A percentile compares a stretch with the other conserved stretches of the same genome.
Conservation (phyloP, 2,797 vertebrate species). For the Jordanella pulchra region DNA sequence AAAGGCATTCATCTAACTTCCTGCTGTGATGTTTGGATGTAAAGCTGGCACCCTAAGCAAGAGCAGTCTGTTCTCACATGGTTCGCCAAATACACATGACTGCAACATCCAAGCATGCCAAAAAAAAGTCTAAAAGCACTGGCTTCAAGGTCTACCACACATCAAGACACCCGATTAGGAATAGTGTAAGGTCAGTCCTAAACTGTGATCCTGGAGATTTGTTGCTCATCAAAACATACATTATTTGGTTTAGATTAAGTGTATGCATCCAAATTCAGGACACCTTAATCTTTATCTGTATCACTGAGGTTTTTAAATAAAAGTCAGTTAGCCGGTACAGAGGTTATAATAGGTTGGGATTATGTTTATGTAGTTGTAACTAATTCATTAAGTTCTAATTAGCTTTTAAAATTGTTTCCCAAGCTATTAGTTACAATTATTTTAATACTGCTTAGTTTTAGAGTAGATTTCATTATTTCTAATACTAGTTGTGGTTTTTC, state of each 20-base stretch:
- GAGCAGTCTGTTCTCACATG: constrained; percentile 79
- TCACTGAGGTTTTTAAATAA: background rate
- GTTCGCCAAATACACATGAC: constrained; percentile 71
- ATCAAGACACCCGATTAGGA: constrained; percentile 52
- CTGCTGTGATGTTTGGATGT: constrained; percentile 79
- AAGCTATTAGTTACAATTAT: too few relatives aligned
- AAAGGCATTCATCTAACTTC: constrained; percentile 68
- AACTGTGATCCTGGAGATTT: constrained; percentile 41
- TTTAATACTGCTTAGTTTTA: too few relatives aligned
- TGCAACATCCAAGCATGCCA: constrained; percentile 61
- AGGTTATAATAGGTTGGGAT: too few relatives aligned
- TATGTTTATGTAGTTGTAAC: too few relatives aligned
- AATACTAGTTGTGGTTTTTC: too few relatives aligned
- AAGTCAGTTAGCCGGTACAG: background rate
- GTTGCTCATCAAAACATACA: constrained; percentile 52
- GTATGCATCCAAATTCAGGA: constrained; percentile 60
- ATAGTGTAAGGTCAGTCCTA: constrained; percentile 30
- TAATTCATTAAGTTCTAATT: too few relatives aligned
- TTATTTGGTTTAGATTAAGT: constrained; percentile 46
- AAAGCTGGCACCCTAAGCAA: constrained; percentile 74
- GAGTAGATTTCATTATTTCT: too few relatives aligned
- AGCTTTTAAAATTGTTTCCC: too few relatives aligned
- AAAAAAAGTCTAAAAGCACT: constrained; percentile 61
- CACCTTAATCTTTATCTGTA: constrained; percentile 4
- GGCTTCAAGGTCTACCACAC: constrained; percentile 56